phyloP scores from a whole-genome alignment of 2,888 invertebrate genomes.

The Xylota sylvarum region DNA sequence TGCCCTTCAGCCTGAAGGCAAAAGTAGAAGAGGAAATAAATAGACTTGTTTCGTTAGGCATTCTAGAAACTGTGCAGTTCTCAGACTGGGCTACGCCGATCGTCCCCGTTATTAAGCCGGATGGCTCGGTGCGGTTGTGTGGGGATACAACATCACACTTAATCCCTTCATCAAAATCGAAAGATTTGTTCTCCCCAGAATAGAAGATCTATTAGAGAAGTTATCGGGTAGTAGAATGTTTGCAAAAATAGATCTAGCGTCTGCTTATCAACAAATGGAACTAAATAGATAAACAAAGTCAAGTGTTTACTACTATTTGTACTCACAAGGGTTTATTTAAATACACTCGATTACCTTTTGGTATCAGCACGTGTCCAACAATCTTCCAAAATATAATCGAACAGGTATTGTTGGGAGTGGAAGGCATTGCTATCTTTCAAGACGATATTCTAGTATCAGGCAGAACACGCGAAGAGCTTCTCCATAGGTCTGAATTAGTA shows the following conservation, averaged over 20 bases:
- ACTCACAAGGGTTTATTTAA: conserved; percentile 27
- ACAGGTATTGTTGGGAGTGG: neutral
- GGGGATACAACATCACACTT: conserved; percentile 28
- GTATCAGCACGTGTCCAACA: conserved; percentile 26
- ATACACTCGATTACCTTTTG: conserved; percentile 23
- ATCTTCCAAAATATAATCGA: conserved; percentile 31
- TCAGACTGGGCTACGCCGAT: conserved; percentile 30
- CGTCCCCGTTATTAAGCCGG: conserved; percentile 17
- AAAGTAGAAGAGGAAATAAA: conserved; percentile 14
- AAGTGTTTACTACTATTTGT: conserved; percentile 5
- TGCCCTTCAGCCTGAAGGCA: conserved; percentile 16
- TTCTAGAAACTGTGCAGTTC: conserved; percentile 8
- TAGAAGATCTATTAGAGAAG: conserved; percentile 35
- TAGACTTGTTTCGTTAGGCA: conserved; percentile 21
- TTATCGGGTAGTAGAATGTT: conserved; percentile 28
- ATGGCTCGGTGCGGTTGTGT: conserved; percentile 22
- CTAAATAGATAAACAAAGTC: conserved; percentile 14
- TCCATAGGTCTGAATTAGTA: conserved; percentile 15
- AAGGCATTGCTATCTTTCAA: conserved; percentile 2
- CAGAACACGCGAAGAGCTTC: neutral
- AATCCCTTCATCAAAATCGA: conserved; percentile 34
- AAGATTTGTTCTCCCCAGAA: conserved; percentile 36
- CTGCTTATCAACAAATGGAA: conserved; percentile 32
- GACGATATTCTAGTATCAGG: conserved; percentile 4
- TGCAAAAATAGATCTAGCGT: conserved; percentile 18